A percentile compares a stretch with the other conserved stretches of the same genome.
Evolutionary conservation across 2,113 vertebrate genomes (phyloP).

Genomic region (Cairina moschata): DNA sequence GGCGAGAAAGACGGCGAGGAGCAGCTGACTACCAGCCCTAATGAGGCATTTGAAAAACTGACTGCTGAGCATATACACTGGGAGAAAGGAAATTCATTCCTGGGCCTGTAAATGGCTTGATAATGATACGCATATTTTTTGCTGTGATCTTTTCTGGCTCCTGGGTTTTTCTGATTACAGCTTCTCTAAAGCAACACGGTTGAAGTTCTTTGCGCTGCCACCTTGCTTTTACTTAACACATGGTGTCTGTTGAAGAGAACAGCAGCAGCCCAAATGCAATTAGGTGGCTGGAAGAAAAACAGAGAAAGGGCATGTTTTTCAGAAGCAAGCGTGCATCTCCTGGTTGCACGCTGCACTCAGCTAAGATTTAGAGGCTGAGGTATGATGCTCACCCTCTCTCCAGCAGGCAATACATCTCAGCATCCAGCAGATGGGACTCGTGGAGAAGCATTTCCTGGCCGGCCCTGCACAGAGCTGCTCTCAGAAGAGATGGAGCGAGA

Average conservation of each 20-base stretch:
- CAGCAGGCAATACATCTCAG: conserved; percentile 39
- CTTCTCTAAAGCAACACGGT: neutral
- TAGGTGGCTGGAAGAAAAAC: neutral
- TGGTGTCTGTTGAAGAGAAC: neutral
- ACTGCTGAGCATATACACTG: neutral
- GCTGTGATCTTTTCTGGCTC: neutral
- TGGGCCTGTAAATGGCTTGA: neutral
- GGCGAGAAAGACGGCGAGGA: neutral
- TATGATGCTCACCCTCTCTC: neutral
- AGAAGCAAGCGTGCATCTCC: neutral
- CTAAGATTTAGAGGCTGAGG: neutral
- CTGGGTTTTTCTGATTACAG: neutral
- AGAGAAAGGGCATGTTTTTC: neutral
- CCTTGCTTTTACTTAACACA: neutral
- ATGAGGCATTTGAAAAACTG: conserved; percentile 31
- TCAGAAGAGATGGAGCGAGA: conserved; percentile 14
- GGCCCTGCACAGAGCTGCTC: neutral
- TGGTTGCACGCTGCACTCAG: neutral
- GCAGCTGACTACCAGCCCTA: neutral
- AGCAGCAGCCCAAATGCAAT: neutral
- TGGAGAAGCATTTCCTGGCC: conserved; percentile 69
- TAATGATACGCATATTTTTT: neutral
- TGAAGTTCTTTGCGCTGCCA: accelerated
- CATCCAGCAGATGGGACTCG: conserved; percentile 81
- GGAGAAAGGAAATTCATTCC: conserved; percentile 51